Conservation (phyloP, 1,140 invertebrate genomes). For the Drosophila mojavensis region DNA sequence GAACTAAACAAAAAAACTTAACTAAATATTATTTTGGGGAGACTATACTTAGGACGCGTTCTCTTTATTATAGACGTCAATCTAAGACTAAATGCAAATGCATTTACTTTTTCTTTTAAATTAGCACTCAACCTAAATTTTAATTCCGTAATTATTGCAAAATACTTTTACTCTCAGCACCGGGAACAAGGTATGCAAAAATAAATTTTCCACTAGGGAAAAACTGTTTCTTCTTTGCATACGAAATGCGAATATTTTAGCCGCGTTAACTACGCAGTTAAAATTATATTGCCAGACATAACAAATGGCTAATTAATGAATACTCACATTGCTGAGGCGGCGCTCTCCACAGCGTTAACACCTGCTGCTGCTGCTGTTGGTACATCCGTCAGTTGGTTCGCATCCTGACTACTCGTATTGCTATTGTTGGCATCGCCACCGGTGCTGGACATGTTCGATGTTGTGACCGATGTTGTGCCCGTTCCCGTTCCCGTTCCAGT, state of each 20-base stretch:
- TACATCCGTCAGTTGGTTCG: conserved; percentile 25
- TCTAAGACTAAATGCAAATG: no score
- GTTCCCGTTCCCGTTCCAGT: conserved; percentile 52
- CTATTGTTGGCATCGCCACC: conserved; percentile 46
- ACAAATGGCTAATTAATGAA: neutral
- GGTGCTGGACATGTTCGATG: conserved; percentile 49
- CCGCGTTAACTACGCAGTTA: neutral
- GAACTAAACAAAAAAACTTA: no score
- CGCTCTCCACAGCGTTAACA: conserved; percentile 44
- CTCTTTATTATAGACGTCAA: no score
- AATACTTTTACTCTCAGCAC: no score
- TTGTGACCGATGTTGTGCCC: conserved; percentile 50
- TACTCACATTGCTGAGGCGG: conserved; percentile 69
- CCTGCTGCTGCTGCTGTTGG: conserved; percentile 37
- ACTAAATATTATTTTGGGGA: neutral
- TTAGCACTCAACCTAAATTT: no score
- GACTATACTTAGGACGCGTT: no score
- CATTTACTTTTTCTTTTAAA: no score
- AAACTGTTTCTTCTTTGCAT: neutral
- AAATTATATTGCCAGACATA: neutral
- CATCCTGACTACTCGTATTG: conserved; percentile 54
- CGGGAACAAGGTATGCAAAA: no score
- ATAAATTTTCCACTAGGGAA: no score
- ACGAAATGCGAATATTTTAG: no score
- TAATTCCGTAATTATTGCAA: no score